Evolutionary conservation across 2,888 invertebrate genomes (phyloP), one percentile per base, ranked within the genome.

Genomic region (Tetropium fuscum): DNA sequence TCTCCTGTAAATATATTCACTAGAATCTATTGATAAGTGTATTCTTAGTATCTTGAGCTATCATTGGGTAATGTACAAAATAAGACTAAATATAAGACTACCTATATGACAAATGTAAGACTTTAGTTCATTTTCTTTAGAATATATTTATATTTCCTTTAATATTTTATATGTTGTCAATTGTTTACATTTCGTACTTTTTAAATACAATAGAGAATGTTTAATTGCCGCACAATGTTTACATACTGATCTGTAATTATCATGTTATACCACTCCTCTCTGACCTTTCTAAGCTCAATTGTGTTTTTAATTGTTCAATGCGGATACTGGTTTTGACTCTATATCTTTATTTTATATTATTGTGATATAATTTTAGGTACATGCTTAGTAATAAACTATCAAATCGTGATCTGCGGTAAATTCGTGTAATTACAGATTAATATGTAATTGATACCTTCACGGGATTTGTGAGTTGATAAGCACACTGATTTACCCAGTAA

Each of bases 211-310:
- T 47, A 19, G 45, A 47, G 47, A 47, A 45, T 25, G 27, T 55
- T 10, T 38, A 36, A 55, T 44, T 47, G 13, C 25, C 38, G 45
- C 16, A 47, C n/a, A 45, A 45, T 45, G 38, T 55, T 44, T 55
- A 53, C 44, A 53, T 53, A 55, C 41, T 55, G 45, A 13, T 45
- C 55, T 55, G 22, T 55, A 55, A 55, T 55, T 55, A 45, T 45
- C 7, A 44, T 55, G 20, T 55, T 36, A 15, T 32, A 49, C 58
- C 58, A 58, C 58, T 53, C 58, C 58, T 32, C 13, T 44, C 4
- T 43, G 44, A 53, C 51, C 51, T 51, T 51, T 58, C 19, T 44
- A 32, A 25, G 44, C 15, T 53, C 51, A 30, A 58, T 58, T 44
- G 43, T 43, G 22, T 51, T 49, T 56, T 58, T 55, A 41, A 47